Base-by-base conservation (phyloP, 2,888 invertebrate genomes). In the Creontiades dilutus region DNA sequence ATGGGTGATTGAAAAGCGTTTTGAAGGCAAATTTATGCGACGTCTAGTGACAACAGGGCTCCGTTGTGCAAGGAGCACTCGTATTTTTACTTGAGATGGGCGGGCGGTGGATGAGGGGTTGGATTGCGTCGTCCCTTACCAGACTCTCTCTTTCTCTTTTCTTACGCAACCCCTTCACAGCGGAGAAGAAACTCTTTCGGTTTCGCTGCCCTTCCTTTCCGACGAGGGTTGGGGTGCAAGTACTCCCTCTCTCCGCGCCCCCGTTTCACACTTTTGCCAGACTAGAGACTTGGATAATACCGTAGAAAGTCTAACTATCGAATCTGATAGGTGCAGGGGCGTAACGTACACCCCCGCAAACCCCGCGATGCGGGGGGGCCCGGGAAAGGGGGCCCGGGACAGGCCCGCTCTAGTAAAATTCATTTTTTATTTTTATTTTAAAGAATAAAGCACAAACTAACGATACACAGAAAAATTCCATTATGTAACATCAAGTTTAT, bases 61-160 rank as follows among this genome's bases (percentile, higher is more conserved):
- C 27, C 76, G 76, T 80, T 80, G 78, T 46, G 78, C 78, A 80
- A 80, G 78, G 78, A 46, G 46, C 78, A 80, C 19, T 80, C 78
- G 78, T 80, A 80, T 80, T 80, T 80, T 80, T 80, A 23, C 68
- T 23, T 27, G 68, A 23, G 68, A 23, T 68, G 68, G 68, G 52
- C 28, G n/a, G 55, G 16, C 14, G 55, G 46, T 16, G 57, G 61
- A 37, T 19, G 55, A 57, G 85, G 57, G 85, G 57, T n/a, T 37
- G 37, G 27, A 61, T 85, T 85, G 85, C 85, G 85, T 85, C 85
- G 85, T 23, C 57, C 46, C 57, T 61, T 14, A 57, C 52, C 61
- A 57, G 55, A 85, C 85, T 85, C 85, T 84, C 84, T 85, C 85
- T 85, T 85, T 85, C 85, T 85, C 85, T 85, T 85, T 37, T 57